These are phyloP conservation scores for Cirrhinus molitorella DNA, from an alignment of 2,797 vertebrate species.

Conservation along the genomic window DNA sequence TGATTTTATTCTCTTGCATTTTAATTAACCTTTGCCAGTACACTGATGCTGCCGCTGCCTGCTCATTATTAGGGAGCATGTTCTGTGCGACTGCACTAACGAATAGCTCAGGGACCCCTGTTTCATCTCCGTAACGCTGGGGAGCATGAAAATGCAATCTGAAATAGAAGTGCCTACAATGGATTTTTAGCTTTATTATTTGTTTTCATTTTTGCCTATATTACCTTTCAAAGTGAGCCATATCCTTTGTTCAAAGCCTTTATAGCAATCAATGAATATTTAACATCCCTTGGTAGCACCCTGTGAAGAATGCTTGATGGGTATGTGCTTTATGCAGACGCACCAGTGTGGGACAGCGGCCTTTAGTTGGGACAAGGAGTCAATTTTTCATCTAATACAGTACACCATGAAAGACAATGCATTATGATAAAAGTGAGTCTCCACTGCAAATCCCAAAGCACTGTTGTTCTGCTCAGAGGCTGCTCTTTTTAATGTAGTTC, in stretches of 20 bases:
- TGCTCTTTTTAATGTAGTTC: background rate
- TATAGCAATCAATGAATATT: slow-evolving; percentile 64
- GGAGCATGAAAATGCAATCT: slow-evolving; percentile 49
- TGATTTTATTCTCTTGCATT: slow-evolving; percentile 50
- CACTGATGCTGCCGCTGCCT: slow-evolving; percentile 34
- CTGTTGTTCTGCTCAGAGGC: background rate
- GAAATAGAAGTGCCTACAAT: slow-evolving; percentile 39
- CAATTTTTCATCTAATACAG: slow-evolving; percentile 12
- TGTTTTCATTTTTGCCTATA: slow-evolving; percentile 50
- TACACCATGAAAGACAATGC: background rate
- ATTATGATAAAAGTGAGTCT: background rate
- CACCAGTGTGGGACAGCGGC: slow-evolving; percentile 24
- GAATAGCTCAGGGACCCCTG: slow-evolving; percentile 53
- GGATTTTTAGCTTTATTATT: slow-evolving; percentile 45
- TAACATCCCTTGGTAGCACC: slow-evolving; percentile 33
- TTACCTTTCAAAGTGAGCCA: slow-evolving; percentile 44
- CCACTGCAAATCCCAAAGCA: background rate
- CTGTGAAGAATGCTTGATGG: slow-evolving; percentile 51
- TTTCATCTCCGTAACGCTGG: slow-evolving; percentile 46
- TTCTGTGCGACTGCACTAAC: slow-evolving; percentile 52
- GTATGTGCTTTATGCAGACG: slow-evolving; percentile 35
- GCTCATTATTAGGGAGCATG: slow-evolving; percentile 50
- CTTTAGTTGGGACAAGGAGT: background rate
- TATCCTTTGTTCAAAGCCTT: slow-evolving; percentile 55
- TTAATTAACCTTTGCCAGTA: slow-evolving; percentile 60